A percentile compares a stretch with the other conserved stretches of the same genome.
Conservation (phyloP, 2,888 invertebrate species). For the Melipona bicolor region DNA sequence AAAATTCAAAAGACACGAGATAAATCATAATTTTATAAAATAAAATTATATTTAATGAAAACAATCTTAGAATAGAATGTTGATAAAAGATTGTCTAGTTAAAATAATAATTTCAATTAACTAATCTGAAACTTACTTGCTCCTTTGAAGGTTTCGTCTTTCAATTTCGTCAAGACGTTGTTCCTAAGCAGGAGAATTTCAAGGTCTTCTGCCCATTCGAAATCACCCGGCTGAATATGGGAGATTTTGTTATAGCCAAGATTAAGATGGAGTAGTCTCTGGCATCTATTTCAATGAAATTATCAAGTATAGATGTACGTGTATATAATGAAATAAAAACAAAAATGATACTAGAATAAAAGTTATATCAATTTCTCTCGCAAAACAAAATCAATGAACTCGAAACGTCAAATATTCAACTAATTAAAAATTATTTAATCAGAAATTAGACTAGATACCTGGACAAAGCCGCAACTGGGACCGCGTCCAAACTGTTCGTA, state of each 20-base stretch:
- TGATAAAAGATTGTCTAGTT: no score
- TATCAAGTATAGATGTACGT: background rate
- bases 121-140: slow-evolving; percentile 79
- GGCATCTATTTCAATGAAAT: slow-evolving; percentile 85
- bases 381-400: background rate
- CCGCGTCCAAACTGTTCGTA: slow-evolving; percentile 91
- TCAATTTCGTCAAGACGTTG: slow-evolving; percentile 90
- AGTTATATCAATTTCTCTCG: background rate
- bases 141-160: slow-evolving; percentile 83
- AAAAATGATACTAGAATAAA: no score
- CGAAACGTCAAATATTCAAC: background rate
- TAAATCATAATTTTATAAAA: no score
- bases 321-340: no score
- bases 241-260: slow-evolving; percentile 94
- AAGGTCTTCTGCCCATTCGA: slow-evolving; percentile 92
- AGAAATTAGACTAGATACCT: slow-evolving; percentile 71
- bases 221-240: slow-evolving; percentile 91
- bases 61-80: no score
- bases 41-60: no score
- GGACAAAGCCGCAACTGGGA: slow-evolving; percentile 89
- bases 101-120: no score
- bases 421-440: background rate
- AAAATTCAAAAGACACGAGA: no score
- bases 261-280: slow-evolving; percentile 93
- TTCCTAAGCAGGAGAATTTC: slow-evolving; percentile 93